Evolutionary conservation across 2,113 vertebrate species (phyloP), one percentile per base, ranked within the genome.

Genomic region (Pantherophis guttatus): DNA sequence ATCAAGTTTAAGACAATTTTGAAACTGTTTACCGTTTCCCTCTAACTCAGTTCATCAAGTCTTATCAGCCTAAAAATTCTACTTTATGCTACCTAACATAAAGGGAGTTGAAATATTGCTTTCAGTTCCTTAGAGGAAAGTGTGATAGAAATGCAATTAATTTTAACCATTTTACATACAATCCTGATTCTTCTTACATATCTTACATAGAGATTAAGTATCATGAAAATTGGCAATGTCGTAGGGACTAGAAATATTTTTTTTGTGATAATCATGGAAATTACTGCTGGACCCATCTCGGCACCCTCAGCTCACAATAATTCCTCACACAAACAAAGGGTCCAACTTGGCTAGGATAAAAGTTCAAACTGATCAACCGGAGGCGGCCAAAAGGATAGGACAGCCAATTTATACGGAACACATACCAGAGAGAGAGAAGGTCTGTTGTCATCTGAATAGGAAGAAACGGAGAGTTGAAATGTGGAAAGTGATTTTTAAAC

Each of bases 391-490:
- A 75, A 75, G 70, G 15, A 75, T 2, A 75, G 70, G n/a, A 8
- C n/a, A 75, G 15, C 70, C 70, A 75, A 33, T 75, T 39, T 39
- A 58, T 58, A 75, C 15, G 17, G 1, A 15, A 33, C n/a, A 75
- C n/a, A 75, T 75, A 19, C n/a, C 15, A 75, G n/a, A 75, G 70
- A 75, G 70, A 75, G n/a, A 19, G n/a, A 33, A 17, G n/a, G 70
- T 39, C n/a, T 39, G 81, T 93, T 93, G 90, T 96, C 95, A 88
- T 91, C 17, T 5, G 91, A 58, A 95, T 95, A 96, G 81, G 93
- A 96, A 95, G 95, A 94, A 96, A 96, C 39, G 91, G 94, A 96
- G 94, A 94, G 94, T 48, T 48, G 44, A 5, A 48, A 48, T 48
- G 44, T 48, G 44, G 44, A 48, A 48, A 48, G 44, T 48, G 44